phyloP scores from a whole-genome alignment of 2,888 invertebrate genomes.

The Trachelus stipa region DNA sequence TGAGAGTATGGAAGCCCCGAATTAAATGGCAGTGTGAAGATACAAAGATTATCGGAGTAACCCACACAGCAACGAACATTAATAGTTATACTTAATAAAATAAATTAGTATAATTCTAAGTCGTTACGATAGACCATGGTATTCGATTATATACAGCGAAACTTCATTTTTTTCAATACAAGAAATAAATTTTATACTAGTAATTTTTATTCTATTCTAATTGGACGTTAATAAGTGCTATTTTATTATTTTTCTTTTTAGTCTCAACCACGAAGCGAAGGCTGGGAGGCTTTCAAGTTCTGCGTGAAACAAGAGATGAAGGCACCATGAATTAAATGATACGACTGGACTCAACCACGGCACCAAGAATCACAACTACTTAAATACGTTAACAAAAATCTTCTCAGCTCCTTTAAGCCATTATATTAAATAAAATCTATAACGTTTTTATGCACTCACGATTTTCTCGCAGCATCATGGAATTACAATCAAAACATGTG shows the following conservation, averaged over 20 bases:
- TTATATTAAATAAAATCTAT: background rate
- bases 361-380: background rate
- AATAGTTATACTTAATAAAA: too few species aligned
- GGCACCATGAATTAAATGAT: constrained; percentile 63
- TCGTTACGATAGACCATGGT: too few species aligned
- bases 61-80: too few species aligned
- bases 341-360: background rate
- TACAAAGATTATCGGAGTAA: too few species aligned
- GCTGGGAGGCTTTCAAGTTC: constrained; percentile 92
- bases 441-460: background rate
- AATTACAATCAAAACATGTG: background rate
- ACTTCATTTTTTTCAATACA: background rate
- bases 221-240: background rate
- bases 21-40: too few species aligned
- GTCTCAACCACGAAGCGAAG: constrained; percentile 89
- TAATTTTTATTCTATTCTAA: background rate
- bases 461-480: background rate
- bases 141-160: too few species aligned
- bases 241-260: constrained; percentile 67
- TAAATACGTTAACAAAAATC: background rate
- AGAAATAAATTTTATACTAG: background rate
- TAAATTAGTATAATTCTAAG: too few species aligned
- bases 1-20: too few species aligned
- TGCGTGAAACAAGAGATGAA: constrained; percentile 94
- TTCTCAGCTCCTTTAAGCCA: background rate